Conservation (phyloP, 2,888 invertebrate species). For the Carterocephalus palaemon region DNA sequence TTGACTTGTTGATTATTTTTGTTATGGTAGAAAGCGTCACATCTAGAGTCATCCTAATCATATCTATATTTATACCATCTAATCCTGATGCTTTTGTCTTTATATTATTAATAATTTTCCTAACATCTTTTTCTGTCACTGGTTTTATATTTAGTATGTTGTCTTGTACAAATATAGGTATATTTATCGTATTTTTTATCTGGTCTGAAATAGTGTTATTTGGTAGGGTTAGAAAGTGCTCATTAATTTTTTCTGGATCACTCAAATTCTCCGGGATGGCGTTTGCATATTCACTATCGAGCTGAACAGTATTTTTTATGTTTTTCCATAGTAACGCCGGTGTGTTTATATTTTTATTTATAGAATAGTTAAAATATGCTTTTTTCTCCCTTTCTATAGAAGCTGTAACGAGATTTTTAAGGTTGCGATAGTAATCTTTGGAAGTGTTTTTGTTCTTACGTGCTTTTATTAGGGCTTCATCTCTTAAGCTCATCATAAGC, state of each 20-base stretch:
- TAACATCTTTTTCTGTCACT: slow-evolving; percentile 3
- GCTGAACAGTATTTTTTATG: neutral
- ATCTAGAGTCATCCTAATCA: slow-evolving; percentile 26
- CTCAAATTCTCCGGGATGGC: neutral
- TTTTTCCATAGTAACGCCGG: neutral
- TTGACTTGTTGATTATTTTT: slow-evolving; percentile 25
- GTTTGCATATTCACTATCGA: too few relatives aligned
- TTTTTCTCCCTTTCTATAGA: slow-evolving; percentile 28
- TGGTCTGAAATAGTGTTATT: too few relatives aligned
- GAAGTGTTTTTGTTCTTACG: slow-evolving; percentile 3
- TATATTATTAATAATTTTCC: slow-evolving; percentile 15
- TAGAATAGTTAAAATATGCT: neutral
- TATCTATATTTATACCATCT: slow-evolving; percentile 26
- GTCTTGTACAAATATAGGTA: neutral
- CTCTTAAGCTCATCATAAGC: slow-evolving; percentile 26
- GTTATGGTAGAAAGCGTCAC: slow-evolving; percentile 23
- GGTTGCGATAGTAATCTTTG: slow-evolving; percentile 20
- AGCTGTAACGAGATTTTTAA: slow-evolving; percentile 22
- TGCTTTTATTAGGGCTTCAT: slow-evolving; percentile 20
- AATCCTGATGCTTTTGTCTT: slow-evolving; percentile 20
- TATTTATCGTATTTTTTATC: too few relatives aligned
- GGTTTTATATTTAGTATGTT: neutral
- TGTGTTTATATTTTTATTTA: neutral
- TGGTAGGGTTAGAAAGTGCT: neutral
- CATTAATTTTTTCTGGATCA: slow-evolving; percentile 2